Percentiles rank a stretch among this genome's conserved stretches.
phyloP scores from a whole-genome alignment of 2,888 invertebrate genomes.

The Vannuccia rotundouncinata region DNA sequence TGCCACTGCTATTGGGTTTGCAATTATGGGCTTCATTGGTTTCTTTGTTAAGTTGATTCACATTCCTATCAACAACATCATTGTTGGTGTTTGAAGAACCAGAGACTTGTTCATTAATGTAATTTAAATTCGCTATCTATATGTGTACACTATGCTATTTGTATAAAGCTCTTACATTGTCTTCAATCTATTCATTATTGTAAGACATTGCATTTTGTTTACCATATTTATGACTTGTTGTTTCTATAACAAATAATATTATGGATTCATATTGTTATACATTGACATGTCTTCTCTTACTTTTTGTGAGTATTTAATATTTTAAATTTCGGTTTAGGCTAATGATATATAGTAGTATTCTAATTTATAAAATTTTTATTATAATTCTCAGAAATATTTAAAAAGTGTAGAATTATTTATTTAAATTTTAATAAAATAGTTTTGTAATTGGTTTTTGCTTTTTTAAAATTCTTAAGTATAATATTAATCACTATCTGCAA shows the following conservation, averaged over 20 bases:
- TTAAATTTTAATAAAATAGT: too few relatives aligned
- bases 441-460: too few relatives aligned
- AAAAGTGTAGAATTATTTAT: too few relatives aligned
- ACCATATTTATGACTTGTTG: not conserved
- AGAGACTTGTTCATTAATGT: not conserved
- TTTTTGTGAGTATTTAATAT: not conserved
- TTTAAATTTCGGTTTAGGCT: too few relatives aligned
- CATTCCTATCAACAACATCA: slow-evolving; percentile 76
- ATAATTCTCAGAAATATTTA: too few relatives aligned
- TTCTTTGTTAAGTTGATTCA: slow-evolving; percentile 99
- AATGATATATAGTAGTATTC: too few relatives aligned
- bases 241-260: not conserved
- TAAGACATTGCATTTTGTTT: not conserved
- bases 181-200: not conserved
- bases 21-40: slow-evolving; percentile 99
- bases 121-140: too few relatives aligned
- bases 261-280: not conserved
- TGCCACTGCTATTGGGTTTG: slow-evolving; percentile 97
- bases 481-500: too few relatives aligned
- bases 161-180: not conserved
- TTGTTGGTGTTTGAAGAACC: slow-evolving; percentile 42
- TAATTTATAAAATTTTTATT: too few relatives aligned
- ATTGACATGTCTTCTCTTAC: not conserved
- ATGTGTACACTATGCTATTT: not conserved
- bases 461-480: too few relatives aligned